A percentile compares a stretch with the other conserved stretches of the same genome.
Evolutionary conservation across 1,140 invertebrate genomes (phyloP).

Genomic region (Apis mellifera): Amel_HAv3.1 CM009941.2:11239501-11240000

Average conservation of each 20-base stretch:
- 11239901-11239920: background rate
- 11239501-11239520: too few species aligned
- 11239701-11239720: background rate
- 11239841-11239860: conserved; percentile 18
- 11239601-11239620: too few species aligned
- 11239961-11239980: too few species aligned
- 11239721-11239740: conserved; percentile 50
- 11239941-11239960: too few species aligned
- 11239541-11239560: too few species aligned
- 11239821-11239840: background rate
- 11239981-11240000: background rate
- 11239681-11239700: background rate
- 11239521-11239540: too few species aligned
- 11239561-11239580: too few species aligned
- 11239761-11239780: conserved; percentile 58
- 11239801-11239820: background rate
- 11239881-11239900: conserved; percentile 59
- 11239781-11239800: conserved; percentile 50
- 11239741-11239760: conserved; percentile 63
- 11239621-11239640: background rate
- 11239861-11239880: conserved; percentile 53
- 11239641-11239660: background rate
- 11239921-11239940: background rate
- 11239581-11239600: too few species aligned
- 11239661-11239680: conserved; percentile 35